phyloP scores from a whole-genome alignment of 1,140 invertebrate genomes.

The Venturia canescens region DNA sequence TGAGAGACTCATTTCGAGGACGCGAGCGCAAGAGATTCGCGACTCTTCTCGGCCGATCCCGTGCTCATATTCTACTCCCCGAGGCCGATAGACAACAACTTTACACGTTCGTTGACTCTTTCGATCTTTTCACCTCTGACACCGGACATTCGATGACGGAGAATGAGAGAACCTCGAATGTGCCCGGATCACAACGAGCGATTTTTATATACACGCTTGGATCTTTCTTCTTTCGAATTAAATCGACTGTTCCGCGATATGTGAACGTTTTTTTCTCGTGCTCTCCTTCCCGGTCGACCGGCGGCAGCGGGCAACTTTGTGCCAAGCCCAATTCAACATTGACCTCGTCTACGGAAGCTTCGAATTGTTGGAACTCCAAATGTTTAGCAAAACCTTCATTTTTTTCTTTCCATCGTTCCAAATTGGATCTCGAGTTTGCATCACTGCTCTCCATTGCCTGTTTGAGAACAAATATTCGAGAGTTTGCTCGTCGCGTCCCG shows the following conservation, averaged over 20 bases:
- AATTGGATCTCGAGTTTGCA: not conserved
- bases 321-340: too few relatives aligned
- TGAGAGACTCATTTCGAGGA: constrained; percentile 54
- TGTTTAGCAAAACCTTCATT: too few relatives aligned
- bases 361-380: too few relatives aligned
- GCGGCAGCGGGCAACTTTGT: too few relatives aligned
- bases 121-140: constrained; percentile 31
- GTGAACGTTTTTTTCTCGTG: too few relatives aligned
- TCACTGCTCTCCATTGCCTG: not conserved
- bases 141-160: not conserved
- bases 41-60: constrained; percentile 23
- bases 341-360: too few relatives aligned
- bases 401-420: too few relatives aligned
- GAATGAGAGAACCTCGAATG: not conserved
- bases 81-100: constrained; percentile 6
- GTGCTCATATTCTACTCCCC: constrained; percentile 17
- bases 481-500: not conserved
- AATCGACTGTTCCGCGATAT: too few relatives aligned
- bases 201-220: not conserved
- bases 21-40: constrained; percentile 26
- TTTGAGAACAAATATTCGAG: not conserved
- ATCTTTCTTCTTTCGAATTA: too few relatives aligned
- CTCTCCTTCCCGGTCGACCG: too few relatives aligned
- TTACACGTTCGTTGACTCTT: constrained; percentile 16
- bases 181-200: not conserved